These are phyloP conservation scores for Ammospiza caudacuta DNA, from an alignment of 2,113 vertebrate genomes.

Conservation along the genomic window DNA sequence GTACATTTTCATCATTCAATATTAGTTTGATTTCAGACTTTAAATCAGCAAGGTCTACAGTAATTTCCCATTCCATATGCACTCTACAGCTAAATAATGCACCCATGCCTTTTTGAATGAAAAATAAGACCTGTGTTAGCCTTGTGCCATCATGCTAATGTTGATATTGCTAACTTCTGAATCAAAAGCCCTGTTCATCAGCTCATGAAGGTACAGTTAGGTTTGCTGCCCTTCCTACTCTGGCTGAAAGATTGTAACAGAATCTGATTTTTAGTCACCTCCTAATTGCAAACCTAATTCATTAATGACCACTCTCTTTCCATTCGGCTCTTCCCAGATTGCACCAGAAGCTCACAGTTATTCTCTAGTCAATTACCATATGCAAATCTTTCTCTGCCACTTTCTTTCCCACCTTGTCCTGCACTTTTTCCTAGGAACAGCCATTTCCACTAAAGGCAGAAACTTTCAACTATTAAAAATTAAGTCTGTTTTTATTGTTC, in stretches of 20 bases:
- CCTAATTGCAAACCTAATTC: constrained; percentile 2
- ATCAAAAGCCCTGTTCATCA: background rate
- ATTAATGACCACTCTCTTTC: background rate
- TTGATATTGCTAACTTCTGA: background rate
- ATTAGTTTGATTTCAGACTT: constrained; percentile 42
- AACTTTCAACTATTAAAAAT: background rate
- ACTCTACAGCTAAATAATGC: background rate
- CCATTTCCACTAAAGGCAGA: background rate
- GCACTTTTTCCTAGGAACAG: background rate
- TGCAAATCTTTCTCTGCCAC: background rate
- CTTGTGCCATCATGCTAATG: background rate
- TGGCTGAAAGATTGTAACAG: background rate
- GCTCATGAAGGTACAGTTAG: background rate
- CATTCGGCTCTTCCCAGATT: background rate
- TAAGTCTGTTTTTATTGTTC: background rate
- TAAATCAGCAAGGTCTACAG: constrained; percentile 36
- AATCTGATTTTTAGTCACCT: background rate
- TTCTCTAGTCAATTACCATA: background rate
- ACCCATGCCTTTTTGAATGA: background rate
- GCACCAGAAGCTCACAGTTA: background rate
- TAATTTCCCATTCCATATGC: constrained; percentile 40
- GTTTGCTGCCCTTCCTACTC: background rate
- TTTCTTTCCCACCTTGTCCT: background rate
- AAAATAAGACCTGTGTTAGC: background rate
- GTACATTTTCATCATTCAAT: background rate